Base-by-base conservation (phyloP, 2,888 invertebrate species). In the Pseudococcus jackbeardsleyi region DNA sequence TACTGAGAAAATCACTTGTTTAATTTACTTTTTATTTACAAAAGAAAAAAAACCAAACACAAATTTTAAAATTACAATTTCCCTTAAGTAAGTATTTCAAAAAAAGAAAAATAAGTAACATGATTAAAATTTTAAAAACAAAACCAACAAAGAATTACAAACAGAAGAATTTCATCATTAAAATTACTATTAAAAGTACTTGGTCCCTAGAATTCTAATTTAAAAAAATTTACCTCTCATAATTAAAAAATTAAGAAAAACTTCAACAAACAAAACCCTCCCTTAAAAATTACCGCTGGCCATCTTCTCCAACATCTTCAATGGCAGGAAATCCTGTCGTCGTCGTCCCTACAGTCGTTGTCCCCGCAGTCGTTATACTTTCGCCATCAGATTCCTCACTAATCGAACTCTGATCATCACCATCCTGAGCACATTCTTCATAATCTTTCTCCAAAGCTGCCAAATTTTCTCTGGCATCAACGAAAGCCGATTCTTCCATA, bases 381-480 rank as follows among this genome's bases (percentile, higher is more conserved):
- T 26, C 79, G 42, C 42, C 39, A n/a, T 79, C 79, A 3, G 79
- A 79, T 42, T 79, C 79, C 7, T n/a, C 79, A 8, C 42, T 17
- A n/a, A 1, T n/a, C 0, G 59, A 3, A 59, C 42, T 42, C 9
- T 17, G 42, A 4, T 42, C n/a, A n/a, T 79, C 79, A 1, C 39
- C 85, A 17, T 85, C 85, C 26, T 85, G 59, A 59, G 85, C 85
- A 39, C 85, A 85, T 19, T 85, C 85, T 33, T 85, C 85, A 59
- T 85, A 85, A 54, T 85, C 85, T 59, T 85, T 85, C 54, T 85
- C 85, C 26, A 85, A 54, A 33, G 85, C 85, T 46, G 85, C 85
- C 17, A 85, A 19, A 17, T 85, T 85, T n/a, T 85, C 54, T 19
- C 85, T 50, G n/a, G 85, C 85, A 59, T 85, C 85, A 26, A 85